Evolutionary conservation across 2,113 vertebrate genomes (phyloP), one percentile per base, ranked within the genome.

Genomic region (Myrmophylax atrothorax): DNA sequence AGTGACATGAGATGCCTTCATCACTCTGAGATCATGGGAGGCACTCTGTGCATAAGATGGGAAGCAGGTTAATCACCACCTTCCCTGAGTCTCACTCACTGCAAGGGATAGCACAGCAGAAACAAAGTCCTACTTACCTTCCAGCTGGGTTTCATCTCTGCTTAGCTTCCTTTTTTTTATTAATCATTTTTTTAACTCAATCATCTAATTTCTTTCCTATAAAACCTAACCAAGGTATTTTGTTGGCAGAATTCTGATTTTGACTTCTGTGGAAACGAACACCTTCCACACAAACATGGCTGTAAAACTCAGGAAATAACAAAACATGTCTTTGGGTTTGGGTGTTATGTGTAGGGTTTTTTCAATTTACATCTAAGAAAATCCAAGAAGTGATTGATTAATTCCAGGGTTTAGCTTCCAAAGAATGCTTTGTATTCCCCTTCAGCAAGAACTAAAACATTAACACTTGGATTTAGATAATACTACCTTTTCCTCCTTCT

Each of bases 11-110:
- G 87, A 35, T 42, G 40, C 1, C 1, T 66, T 93, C 91, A 91
- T 91, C 93, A 73, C 53, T 56, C 70, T 2, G 49, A 89, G 87
- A 95, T 91, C 91, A 89, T 19, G 14, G 75, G 60, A 93, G 29
- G 25, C 59, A 50, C 28, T 83, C 68, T 18, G 47, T 26, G 52
- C 52, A 33, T 24, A 91, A 87, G 55, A 89, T 76, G 49, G 68
- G 69, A 91, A 84, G 38, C 77, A 95, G 84, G 80, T 89, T 94
- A 91, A 95, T 85, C 52, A 72, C 84, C 69, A 44, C 74, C 37
- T 91, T 87, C 89, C 58, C 3, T 46, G 28, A 49, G n/a, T 63
- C 58, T 78, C 25, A 17, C 68, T 67, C 63, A 69, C 84, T 89
- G 42, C 59, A 83, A 91, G 60, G 37, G 40, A 42, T 62, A 79